Percentiles rank a stretch among this genome's conserved stretches.
These are phyloP conservation scores for Penaeus indicus DNA, from an alignment of 1,140 invertebrate genomes.

Conservation along the genomic window DNA sequence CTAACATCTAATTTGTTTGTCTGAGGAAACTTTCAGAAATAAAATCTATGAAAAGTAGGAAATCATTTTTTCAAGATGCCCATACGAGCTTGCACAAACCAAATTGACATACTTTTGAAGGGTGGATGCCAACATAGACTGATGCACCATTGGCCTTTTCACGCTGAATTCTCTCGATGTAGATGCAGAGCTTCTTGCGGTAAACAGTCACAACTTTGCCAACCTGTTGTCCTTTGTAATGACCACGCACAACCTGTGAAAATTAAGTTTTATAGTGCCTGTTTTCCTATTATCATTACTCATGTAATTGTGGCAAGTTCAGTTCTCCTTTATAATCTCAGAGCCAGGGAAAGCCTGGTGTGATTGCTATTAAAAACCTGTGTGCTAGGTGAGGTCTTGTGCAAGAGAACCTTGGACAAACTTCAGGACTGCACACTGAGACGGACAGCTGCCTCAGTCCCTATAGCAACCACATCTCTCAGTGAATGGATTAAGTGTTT, in stretches of 20 bases:
- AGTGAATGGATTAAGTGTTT: constrained; percentile 1
- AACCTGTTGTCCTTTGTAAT: constrained; percentile 98
- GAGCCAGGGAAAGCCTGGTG: constrained; percentile 26
- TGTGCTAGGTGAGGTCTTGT: neutral
- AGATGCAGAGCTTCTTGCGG: constrained; percentile 98
- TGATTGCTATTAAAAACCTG: neutral
- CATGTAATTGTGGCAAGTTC: too few relatives aligned
- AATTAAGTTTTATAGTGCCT: constrained; percentile 62
- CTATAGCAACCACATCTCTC: constrained; percentile 17
- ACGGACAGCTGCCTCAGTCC: neutral
- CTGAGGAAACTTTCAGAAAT: too few relatives aligned
- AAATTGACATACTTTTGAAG: constrained; percentile 86
- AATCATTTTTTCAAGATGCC: too few relatives aligned
- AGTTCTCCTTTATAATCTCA: neutral
- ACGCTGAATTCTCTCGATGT: constrained; percentile 98
- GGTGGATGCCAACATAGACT: constrained; percentile 98
- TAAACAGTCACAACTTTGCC: constrained; percentile 99
- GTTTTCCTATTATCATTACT: too few relatives aligned
- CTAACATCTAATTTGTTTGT: too few relatives aligned
- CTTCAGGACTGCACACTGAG: neutral
- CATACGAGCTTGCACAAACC: neutral
- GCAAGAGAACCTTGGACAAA: constrained; percentile 34
- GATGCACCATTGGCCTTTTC: constrained; percentile 99
- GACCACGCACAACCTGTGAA: constrained; percentile 90
- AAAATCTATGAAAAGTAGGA: too few relatives aligned